Base-by-base conservation (phyloP, 2,797 vertebrate genomes). In the Salarias fasciatus region DNA sequence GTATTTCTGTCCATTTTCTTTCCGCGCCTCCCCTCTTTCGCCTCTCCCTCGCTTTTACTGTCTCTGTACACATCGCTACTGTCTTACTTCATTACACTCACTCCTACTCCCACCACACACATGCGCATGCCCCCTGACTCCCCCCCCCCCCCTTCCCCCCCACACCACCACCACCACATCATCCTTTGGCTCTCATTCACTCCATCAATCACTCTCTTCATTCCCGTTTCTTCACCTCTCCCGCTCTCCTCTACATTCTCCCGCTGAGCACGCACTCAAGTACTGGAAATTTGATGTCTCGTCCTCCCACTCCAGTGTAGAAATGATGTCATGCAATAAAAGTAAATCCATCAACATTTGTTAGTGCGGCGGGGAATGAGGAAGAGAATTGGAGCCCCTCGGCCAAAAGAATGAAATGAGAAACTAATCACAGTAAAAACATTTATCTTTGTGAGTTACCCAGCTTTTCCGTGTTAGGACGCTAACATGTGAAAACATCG, bases 31-130 rank as follows among this genome's bases (percentile, higher is more conserved):
- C 14, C 24, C 44, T 1, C 13, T 53, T 11, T 53, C 13, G 61
- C 70, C 50, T 6, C 33, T 35, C 33, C 33, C 51, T 56, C 14
- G 42, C 36, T 58, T 50, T 40, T 11, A 40, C 69, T 69, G 24
- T 53, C 64, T 75, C 67, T 46, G 63, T 70, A 68, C 51, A 83
- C 73, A 79, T 79, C 79, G 77, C 66, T 31, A 72, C 79, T 80
- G 80, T 88, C 84, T 75, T 82, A 80, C 87, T 85, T 87, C 78
- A 86, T 87, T 86, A 88, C 66, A 70, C 67, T 86, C 85, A 67
- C 77, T 80, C 57, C 52, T 66, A 69, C 79, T 81, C 66, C 60
- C 11, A 44, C 77, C 77, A 63, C 69, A 75, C 79, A 87, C 70
- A 52, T 69, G 71, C 78, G 35, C 77, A 75, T 71, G 75, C 58